Evolutionary conservation across 2,888 invertebrate genomes (phyloP).

Genomic region (Trachelus iudaicus): DNA sequence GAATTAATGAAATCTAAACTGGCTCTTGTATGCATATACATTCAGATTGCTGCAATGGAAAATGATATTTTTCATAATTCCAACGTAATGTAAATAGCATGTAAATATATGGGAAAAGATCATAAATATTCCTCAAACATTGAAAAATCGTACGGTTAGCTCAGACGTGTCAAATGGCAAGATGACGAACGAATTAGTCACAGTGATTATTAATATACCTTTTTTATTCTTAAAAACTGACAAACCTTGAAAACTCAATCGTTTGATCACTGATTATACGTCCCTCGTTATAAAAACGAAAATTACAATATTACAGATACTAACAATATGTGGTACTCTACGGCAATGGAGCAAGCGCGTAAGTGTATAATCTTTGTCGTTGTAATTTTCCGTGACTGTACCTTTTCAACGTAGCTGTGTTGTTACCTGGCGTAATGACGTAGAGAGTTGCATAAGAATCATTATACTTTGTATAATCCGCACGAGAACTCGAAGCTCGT

Average conservation of each 20-base stretch:
- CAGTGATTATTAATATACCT: background rate
- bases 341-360: background rate
- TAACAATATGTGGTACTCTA: background rate
- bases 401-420: background rate
- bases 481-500: background rate
- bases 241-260: background rate
- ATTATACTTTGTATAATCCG: background rate
- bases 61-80: background rate
- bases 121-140: background rate
- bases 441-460: background rate
- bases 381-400: background rate
- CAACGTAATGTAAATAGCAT: background rate
- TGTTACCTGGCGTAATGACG: background rate
- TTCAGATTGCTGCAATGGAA: background rate
- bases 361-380: background rate
- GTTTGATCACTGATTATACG: background rate
- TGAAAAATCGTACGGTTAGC: background rate
- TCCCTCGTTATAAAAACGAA: background rate
- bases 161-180: background rate
- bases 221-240: background rate
- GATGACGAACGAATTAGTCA: background rate
- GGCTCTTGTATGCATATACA: background rate
- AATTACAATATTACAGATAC: background rate
- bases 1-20: background rate
- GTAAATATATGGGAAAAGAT: background rate